A percentile compares a stretch with the other conserved stretches of the same genome.
phyloP scores from a whole-genome alignment of 2,888 invertebrate species.

The Nomada hirtipes region DNA sequence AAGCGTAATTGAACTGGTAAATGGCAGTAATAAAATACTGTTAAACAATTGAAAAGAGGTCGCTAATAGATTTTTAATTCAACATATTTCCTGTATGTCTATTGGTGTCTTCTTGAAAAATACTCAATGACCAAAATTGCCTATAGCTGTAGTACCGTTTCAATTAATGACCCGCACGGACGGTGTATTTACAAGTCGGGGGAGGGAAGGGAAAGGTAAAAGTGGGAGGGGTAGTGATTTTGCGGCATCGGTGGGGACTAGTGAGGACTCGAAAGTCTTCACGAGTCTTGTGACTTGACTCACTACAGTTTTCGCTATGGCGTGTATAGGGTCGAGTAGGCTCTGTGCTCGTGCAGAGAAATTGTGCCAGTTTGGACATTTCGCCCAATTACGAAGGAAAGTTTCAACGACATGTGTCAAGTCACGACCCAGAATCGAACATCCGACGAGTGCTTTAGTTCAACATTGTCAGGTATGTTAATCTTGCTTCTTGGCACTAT shows the following conservation, averaged over 20 bases:
- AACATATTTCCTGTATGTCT: background rate
- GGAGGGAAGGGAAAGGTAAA: conserved; percentile 43
- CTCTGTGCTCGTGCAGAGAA: conserved; percentile 93
- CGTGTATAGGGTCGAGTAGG: conserved; percentile 93
- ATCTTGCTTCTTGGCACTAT: conserved; percentile 8
- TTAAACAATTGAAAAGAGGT: conserved; percentile 7
- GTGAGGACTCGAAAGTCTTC: conserved; percentile 79
- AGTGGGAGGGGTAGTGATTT: conserved; percentile 44
- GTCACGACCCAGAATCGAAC: conserved; percentile 88
- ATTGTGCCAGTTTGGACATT: conserved; percentile 91
- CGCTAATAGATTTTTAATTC: conserved; percentile 21
- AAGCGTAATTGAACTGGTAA: no score
- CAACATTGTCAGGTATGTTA: conserved; percentile 84
- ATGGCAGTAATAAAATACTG: no score
- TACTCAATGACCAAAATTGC: conserved; percentile 15
- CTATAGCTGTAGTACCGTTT: conserved; percentile 7
- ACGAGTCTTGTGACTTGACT: conserved; percentile 82
- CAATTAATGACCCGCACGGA: conserved; percentile 14
- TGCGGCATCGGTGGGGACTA: conserved; percentile 72
- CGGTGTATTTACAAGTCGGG: conserved; percentile 28
- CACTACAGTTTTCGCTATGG: conserved; percentile 92
- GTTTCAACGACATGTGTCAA: conserved; percentile 88
- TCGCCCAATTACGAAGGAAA: conserved; percentile 88
- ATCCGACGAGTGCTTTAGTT: conserved; percentile 82
- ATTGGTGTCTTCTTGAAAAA: background rate